Conservation (phyloP, 92 coral and sea anemone genomes). For the Epizoanthus illoricatus region DNA sequence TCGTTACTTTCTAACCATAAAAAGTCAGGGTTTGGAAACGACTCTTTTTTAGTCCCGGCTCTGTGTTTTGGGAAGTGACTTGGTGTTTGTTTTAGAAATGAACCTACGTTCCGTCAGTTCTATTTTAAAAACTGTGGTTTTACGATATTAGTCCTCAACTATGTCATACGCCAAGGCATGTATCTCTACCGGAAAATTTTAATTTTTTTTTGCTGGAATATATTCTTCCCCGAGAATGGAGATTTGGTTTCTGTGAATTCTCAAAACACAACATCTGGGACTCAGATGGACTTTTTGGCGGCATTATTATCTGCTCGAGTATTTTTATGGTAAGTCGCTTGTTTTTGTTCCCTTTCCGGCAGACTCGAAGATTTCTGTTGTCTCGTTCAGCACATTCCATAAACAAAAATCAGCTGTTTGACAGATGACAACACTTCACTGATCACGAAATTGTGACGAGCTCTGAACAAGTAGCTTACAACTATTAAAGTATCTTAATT, state of each 20-base stretch:
- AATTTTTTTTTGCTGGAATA: slow-evolving; percentile 21
- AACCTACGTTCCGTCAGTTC: slow-evolving; percentile 36
- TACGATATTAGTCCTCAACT: slow-evolving; percentile 4
- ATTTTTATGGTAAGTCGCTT: slow-evolving; percentile 26
- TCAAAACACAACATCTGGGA: neutral
- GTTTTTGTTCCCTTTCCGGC: neutral
- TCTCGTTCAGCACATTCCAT: neutral
- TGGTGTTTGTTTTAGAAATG: slow-evolving; percentile 33
- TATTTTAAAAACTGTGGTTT: slow-evolving; percentile 34
- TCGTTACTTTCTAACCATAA: neutral
- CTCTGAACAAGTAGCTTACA: neutral
- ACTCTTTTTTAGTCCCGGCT: neutral
- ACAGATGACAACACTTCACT: neutral
- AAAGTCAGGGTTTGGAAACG: neutral
- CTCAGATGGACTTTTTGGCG: slow-evolving; percentile 27
- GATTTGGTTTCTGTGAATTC: neutral
- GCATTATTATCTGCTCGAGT: slow-evolving; percentile 2
- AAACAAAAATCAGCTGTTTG: slow-evolving; percentile 13
- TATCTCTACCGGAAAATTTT: slow-evolving; percentile 7
- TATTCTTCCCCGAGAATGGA: neutral
- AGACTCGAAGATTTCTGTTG: neutral
- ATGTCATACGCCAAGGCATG: slow-evolving; percentile 3
- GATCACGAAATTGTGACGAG: neutral
- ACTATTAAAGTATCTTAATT: too few species aligned
- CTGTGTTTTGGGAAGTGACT: neutral